Percentiles rank a stretch among this genome's conserved stretches.
These are phyloP conservation scores for Rutilus rutilus DNA, from an alignment of 2,113 vertebrate species.

Conservation along the genomic window DNA sequence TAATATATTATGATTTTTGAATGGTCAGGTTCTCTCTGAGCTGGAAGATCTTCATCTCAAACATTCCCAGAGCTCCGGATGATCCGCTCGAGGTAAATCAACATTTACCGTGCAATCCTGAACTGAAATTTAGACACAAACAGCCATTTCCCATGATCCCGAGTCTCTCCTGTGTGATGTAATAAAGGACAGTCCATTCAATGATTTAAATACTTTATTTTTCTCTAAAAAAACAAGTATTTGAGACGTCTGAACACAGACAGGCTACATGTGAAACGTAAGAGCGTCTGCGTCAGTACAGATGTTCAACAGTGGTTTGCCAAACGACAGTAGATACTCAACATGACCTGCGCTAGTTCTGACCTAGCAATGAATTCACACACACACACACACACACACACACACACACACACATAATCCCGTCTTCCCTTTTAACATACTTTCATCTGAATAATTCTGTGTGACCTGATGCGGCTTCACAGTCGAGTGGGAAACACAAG, in stretches of 20 bases:
- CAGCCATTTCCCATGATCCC: not conserved
- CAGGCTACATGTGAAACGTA: constrained; percentile 61
- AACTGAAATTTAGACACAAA: not conserved
- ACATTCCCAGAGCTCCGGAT: not conserved
- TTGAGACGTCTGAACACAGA: not conserved
- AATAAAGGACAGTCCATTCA: not conserved
- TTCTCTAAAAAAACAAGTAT: constrained; percentile 68
- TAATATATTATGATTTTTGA: no score
- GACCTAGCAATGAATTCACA: not conserved
- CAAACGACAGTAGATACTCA: constrained; percentile 70
- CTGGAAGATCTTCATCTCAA: constrained; percentile 21
- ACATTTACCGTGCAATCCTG: not conserved
- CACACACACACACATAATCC: no score
- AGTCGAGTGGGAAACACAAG: not conserved
- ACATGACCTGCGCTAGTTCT: constrained; percentile 49
- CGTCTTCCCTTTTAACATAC: not conserved
- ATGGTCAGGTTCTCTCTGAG: constrained; percentile 28
- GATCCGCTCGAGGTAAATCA: not conserved
- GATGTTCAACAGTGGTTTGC: constrained; percentile 69
- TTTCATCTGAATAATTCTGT: not conserved
- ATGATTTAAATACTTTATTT: constrained; percentile 76
- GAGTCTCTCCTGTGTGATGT: not conserved
- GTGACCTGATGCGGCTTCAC: not conserved
- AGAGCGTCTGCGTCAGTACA: constrained; percentile 60
- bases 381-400: no score